Evolutionary conservation across 2,113 vertebrate species (phyloP).

Genomic region (Anolis sagrei): DNA sequence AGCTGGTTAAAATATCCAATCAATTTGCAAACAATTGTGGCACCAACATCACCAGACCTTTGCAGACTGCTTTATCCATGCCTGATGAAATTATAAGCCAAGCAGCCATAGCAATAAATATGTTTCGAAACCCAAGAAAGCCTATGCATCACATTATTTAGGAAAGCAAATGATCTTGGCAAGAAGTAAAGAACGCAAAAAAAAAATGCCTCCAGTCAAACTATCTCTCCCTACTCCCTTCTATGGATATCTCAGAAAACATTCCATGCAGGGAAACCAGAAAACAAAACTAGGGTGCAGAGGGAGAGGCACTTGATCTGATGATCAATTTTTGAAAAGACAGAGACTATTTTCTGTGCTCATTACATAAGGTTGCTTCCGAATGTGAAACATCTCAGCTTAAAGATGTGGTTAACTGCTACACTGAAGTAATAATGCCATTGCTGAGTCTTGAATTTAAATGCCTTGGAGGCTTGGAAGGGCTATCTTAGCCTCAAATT

Average conservation of each 20-base stretch:
- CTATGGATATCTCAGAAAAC: fast-evolving
- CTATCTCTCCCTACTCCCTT: background rate
- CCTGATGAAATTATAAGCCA: constrained; percentile 15
- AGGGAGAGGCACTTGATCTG: background rate
- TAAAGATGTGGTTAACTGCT: constrained; percentile 50
- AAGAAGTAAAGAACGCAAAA: background rate
- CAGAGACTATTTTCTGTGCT: background rate
- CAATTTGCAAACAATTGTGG: background rate
- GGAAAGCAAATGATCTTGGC: constrained; percentile 33
- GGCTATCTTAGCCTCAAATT: constrained; percentile 49
- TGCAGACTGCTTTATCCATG: background rate
- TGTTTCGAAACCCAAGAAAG: background rate
- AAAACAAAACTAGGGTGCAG: background rate
- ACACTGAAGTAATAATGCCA: constrained; percentile 63
- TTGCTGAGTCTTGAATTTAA: constrained; percentile 68
- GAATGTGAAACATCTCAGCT: constrained; percentile 36
- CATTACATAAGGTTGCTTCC: background rate
- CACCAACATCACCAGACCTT: background rate
- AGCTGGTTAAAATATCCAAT: background rate
- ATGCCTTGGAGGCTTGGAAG: constrained; percentile 55
- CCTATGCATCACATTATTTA: background rate
- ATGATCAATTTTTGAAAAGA: fast-evolving
- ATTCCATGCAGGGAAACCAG: background rate
- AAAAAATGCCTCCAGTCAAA: background rate
- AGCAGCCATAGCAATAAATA: constrained; percentile 35